Conservation (phyloP, 2,113 vertebrate species). For the Galemys pyrenaicus region DNA sequence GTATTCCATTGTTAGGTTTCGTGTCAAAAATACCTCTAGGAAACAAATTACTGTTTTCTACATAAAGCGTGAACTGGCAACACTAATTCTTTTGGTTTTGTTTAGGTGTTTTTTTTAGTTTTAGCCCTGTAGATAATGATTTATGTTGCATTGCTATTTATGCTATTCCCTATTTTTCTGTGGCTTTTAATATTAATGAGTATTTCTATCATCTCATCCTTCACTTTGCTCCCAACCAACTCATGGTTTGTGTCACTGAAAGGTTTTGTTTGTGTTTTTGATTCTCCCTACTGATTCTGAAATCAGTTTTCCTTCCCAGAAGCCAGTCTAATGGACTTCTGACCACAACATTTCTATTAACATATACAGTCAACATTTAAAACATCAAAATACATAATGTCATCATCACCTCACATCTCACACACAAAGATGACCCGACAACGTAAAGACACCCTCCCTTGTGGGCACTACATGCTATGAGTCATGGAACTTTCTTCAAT, state of each 20-base stretch:
- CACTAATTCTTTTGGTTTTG: constrained; percentile 63
- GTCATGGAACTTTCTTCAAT: background rate
- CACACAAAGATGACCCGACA: background rate
- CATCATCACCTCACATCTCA: background rate
- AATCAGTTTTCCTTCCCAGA: constrained; percentile 52
- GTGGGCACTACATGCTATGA: background rate
- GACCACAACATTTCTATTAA: constrained; percentile 45
- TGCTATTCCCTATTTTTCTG: constrained; percentile 63
- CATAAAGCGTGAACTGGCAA: constrained; percentile 71
- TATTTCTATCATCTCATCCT: constrained; percentile 46
- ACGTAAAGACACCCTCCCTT: background rate
- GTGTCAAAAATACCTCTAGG: constrained; percentile 68
- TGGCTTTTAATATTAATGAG: constrained; percentile 80
- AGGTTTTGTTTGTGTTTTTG: constrained; percentile 38
- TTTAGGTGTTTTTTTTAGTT: too few species aligned
- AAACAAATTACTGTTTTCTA: constrained; percentile 77
- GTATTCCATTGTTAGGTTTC: constrained; percentile 64
- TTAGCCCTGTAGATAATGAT: constrained; percentile 45
- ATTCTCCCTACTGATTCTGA: constrained; percentile 16
- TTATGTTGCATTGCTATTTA: constrained; percentile 62
- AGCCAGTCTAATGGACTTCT: constrained; percentile 53
- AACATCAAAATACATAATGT: constrained; percentile 48
- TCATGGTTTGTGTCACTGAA: constrained; percentile 52
- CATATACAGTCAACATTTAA: constrained; percentile 36
- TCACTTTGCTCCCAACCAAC: constrained; percentile 50